These are phyloP conservation scores for Diprion similis DNA, from an alignment of 1,140 invertebrate genomes.

Conservation along the genomic window DNA sequence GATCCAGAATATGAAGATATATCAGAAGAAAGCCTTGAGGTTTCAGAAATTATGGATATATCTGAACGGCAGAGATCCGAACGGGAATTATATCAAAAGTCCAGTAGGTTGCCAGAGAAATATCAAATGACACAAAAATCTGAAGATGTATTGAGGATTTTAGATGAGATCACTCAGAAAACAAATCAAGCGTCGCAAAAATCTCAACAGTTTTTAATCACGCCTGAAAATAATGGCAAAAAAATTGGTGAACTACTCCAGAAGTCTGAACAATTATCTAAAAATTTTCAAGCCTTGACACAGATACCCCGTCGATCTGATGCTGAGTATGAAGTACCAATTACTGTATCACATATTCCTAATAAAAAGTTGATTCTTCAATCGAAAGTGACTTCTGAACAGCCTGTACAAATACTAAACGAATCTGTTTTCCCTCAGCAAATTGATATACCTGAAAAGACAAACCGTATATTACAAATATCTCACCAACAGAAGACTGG, in stretches of 20 bases:
- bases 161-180: conserved; percentile 48
- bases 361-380: neutral
- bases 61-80: conserved; percentile 30
- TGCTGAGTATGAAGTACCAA: neutral
- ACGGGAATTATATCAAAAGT: conserved; percentile 36
- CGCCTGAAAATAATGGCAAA: neutral
- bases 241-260: conserved; percentile 15
- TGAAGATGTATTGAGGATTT: conserved; percentile 45
- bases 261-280: conserved; percentile 22
- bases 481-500: neutral
- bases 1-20: conserved; percentile 59
- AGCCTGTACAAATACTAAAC: neutral
- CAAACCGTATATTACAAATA: neutral
- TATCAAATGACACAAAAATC: conserved; percentile 44
- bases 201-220: neutral
- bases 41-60: conserved; percentile 55
- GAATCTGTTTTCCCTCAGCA: neutral
- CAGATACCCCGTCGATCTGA: neutral
- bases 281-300: neutral
- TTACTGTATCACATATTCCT: neutral
- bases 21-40: conserved; percentile 57
- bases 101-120: conserved; percentile 38
- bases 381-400: neutral
- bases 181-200: conserved; percentile 15
- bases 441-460: neutral